These are phyloP conservation scores for Mellilla xanthometata DNA, from an alignment of 2,888 invertebrate genomes.

Conservation along the genomic window DNA sequence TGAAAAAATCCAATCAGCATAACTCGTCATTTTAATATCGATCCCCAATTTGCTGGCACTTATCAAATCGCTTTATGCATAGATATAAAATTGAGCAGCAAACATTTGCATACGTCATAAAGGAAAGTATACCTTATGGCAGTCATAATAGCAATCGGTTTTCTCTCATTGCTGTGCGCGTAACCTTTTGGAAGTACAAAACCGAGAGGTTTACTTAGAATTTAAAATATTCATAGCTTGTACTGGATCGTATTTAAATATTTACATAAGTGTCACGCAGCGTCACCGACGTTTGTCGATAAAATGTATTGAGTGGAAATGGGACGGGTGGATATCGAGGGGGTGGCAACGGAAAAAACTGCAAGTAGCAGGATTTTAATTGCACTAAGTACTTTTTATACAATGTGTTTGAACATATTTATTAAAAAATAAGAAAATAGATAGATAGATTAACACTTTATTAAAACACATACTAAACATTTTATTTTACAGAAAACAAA, in stretches of 20 bases:
- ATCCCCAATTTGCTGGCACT: constrained; percentile 78
- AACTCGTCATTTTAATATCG: constrained; percentile 79
- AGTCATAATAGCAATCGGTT: constrained; percentile 49
- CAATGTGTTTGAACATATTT: no score
- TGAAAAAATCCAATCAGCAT: constrained; percentile 82
- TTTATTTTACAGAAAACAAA: no score
- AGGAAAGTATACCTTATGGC: constrained; percentile 57
- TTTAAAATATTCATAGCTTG: constrained; percentile 84
- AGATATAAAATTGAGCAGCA: constrained; percentile 64
- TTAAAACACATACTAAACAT: no score
- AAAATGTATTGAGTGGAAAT: constrained; percentile 75
- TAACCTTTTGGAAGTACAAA: constrained; percentile 63
- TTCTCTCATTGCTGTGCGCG: constrained; percentile 58
- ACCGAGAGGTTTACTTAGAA: constrained; percentile 78
- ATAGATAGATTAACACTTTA: no score
- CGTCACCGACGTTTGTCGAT: constrained; percentile 79
- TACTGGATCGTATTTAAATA: constrained; percentile 84
- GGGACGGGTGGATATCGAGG: constrained; percentile 35
- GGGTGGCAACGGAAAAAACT: constrained; percentile 26
- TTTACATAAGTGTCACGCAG: constrained; percentile 83
- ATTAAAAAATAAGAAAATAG: no score
- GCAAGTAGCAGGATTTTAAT: no score
- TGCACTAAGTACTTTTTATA: no score
- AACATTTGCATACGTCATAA: constrained; percentile 37
- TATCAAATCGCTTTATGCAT: constrained; percentile 78